A percentile compares a stretch with the other conserved stretches of the same genome.
Evolutionary conservation across 2,113 vertebrate species (phyloP).

Genomic region (Bufo bufo): DNA sequence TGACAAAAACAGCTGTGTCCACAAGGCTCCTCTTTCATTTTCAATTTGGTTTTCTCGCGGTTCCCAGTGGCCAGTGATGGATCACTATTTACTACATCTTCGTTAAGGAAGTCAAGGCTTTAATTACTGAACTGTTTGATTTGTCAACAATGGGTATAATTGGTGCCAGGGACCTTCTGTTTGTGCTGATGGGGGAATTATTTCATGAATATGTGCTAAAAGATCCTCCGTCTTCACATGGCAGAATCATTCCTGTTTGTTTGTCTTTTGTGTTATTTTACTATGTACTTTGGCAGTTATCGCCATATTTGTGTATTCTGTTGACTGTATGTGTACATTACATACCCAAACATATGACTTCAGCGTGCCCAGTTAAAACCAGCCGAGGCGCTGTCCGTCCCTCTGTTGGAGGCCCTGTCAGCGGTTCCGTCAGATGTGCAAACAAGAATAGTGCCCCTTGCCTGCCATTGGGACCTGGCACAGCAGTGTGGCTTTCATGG

Average conservation of each 20-base stretch:
- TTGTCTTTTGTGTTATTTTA: neutral
- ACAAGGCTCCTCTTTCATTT: constrained; percentile 37
- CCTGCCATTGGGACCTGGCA: no score
- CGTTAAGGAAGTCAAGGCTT: constrained; percentile 26
- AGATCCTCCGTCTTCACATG: neutral
- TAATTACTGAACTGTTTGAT: constrained; percentile 42
- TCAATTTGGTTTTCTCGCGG: constrained; percentile 45
- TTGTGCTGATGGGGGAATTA: neutral
- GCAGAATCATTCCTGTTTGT: neutral
- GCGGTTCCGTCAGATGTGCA: no score
- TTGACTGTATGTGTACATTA: neutral
- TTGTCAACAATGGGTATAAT: constrained; percentile 46
- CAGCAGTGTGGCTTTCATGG: no score
- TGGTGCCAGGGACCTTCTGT: constrained; percentile 13
- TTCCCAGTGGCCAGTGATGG: neutral
- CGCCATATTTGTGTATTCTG: neutral
- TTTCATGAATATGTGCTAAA: neutral
- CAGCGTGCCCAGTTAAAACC: neutral
- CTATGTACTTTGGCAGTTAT: constrained; percentile 6
- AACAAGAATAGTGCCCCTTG: no score
- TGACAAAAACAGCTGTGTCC: constrained; percentile 45
- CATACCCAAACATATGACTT: neutral
- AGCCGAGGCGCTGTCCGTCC: neutral
- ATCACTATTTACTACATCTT: constrained; percentile 31
- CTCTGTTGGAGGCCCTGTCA: no score